Base-by-base conservation (phyloP, 2,113 vertebrate species). In the Gymnocephalus cernua region DNA sequence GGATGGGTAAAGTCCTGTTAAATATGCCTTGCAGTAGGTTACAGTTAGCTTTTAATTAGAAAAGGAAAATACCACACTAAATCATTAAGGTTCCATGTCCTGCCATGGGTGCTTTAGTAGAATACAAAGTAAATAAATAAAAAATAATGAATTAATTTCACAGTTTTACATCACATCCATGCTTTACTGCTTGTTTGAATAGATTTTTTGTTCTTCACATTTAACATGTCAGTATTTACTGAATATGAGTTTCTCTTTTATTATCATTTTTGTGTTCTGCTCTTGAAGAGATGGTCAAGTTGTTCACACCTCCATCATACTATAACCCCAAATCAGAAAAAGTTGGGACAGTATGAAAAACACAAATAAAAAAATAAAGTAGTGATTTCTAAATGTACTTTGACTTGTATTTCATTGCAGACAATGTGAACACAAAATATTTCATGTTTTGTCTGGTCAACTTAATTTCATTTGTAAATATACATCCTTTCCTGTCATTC, bases 21-120 rank as follows among this genome's bases (percentile, higher is more conserved):
- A 91, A 89, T 82, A 84, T 56, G 61, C 64, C 85, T 89, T 64
- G 58, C 86, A 86, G 75, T 90, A 68, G 77, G 72, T 86, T 83
- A 67, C 68, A 87, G 74, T 86, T 86, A 87, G 91, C 90, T 92
- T 86, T 93, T 94, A 90, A 93, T 92, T 90, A 90, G 83, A 82
- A 69, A 82, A 79, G 32, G 67, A 77, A 85, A 82, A 75, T 59
- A 75, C 70, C 45, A 38, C 65, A 75, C 57, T 67, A 50, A 78
- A 87, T 85, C 71, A 88, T 84, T 83, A 83, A 19, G 38, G 35
- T 56, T 80, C 54, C 21, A 18, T 80, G 75, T 85, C 50, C 51
- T 83, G 45, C 45, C 66, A 66, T 48, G 44, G 41, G 27, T 56
- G 61, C 63, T 67, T 61, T 18, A 63, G 53, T 54, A 35, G 71